phyloP scores from a whole-genome alignment of 2,113 vertebrate genomes.

The Amazona guildingii region DNA sequence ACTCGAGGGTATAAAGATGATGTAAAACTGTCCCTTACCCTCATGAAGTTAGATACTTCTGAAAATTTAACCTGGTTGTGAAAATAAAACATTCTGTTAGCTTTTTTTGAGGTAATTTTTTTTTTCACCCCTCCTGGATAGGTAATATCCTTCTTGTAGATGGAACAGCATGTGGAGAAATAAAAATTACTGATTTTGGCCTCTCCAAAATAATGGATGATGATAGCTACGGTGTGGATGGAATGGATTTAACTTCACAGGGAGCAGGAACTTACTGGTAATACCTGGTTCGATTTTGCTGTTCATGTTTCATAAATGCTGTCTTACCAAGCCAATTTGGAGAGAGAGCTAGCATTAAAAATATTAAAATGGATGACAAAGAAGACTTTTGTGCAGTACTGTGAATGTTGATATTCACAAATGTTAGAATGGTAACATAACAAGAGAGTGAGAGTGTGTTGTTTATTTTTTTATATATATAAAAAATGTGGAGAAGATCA shows the following conservation, averaged over 20 bases:
- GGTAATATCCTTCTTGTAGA: conserved; percentile 98
- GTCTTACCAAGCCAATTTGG: neutral
- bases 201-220: conserved; percentile 99
- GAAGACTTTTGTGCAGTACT: neutral
- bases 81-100: neutral
- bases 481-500: neutral
- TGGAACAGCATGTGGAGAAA: conserved; percentile 97
- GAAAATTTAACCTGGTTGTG: neutral
- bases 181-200: conserved; percentile 99
- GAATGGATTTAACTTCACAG: conserved; percentile 98
- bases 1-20: neutral
- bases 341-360: neutral
- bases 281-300: conserved; percentile 33
- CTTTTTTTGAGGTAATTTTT: neutral
- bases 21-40: neutral
- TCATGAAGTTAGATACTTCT: neutral
- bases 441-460: neutral
- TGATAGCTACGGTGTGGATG: conserved; percentile 97
- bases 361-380: neutral
- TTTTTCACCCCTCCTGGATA: conserved; percentile 29
- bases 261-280: conserved; percentile 99
- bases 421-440: neutral
- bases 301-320: neutral
- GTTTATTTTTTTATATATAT: neutral
- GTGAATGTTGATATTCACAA: neutral